phyloP scores from a whole-genome alignment of 2,113 vertebrate species.

The Columba janthina region DNA sequence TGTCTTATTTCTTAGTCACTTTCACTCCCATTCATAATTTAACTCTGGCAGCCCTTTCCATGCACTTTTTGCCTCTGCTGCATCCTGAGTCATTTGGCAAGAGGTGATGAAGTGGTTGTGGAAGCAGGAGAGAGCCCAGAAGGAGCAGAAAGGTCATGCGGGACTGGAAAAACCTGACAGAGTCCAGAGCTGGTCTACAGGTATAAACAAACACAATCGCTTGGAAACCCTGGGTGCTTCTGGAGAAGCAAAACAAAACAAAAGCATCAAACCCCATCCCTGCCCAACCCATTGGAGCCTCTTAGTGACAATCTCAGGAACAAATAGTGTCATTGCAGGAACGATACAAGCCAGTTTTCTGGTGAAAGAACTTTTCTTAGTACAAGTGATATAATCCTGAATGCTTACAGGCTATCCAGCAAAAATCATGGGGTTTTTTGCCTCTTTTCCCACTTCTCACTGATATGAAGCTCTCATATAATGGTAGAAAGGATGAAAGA shows the following conservation, averaged over 20 bases:
- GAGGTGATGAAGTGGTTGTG: neutral
- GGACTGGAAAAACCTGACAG: slow-evolving; percentile 11
- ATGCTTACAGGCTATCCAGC: fast-evolving
- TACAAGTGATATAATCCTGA: neutral
- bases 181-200: neutral
- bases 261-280: neutral
- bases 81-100: neutral
- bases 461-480: neutral
- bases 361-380: neutral
- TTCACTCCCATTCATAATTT: neutral
- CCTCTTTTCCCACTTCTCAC: neutral
- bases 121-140: neutral
- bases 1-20: neutral
- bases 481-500: neutral
- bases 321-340: fast-evolving
- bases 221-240: neutral
- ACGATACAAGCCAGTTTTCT: neutral
- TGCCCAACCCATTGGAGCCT: neutral
- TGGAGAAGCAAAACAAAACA: neutral
- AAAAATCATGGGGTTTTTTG: neutral
- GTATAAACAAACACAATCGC: neutral
- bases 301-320: neutral
- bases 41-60: neutral
- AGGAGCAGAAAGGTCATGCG: neutral
- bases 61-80: neutral